These are phyloP conservation scores for Oreochromis grahami DNA, from an alignment of 2,797 vertebrate genomes.

Conservation along the genomic window DNA sequence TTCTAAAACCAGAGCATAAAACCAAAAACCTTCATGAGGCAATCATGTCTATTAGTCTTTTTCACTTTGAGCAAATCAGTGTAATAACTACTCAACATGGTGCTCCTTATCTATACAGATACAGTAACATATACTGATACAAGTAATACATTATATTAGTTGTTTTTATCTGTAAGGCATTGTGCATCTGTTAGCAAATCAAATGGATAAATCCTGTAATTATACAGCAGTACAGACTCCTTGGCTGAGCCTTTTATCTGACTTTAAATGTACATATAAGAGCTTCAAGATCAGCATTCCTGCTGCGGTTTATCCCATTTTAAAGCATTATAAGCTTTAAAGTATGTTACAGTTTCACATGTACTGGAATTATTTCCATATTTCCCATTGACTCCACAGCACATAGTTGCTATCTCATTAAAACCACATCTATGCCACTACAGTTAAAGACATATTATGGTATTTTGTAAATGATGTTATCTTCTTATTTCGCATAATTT, in stretches of 20 bases:
- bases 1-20: not conserved
- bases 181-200: not conserved
- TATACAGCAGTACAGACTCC: not conserved
- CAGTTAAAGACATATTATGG: not conserved
- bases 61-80: too few species aligned
- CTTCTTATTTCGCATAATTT: not conserved
- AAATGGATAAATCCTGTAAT: not conserved
- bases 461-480: not conserved
- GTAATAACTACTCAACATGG: not conserved
- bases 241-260: not conserved
- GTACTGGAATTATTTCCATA: not conserved
- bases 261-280: not conserved
- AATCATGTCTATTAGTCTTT: too few species aligned
- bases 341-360: not conserved
- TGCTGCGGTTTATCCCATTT: not conserved
- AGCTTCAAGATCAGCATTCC: not conserved
- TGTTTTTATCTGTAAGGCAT: not conserved
- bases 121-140: too few species aligned
- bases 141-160: too few species aligned
- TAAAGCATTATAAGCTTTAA: not conserved
- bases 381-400: not conserved
- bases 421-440: not conserved
- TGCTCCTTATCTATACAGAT: not conserved
- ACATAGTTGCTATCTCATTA: not conserved
- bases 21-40: not conserved